Conservation (phyloP, 2,888 invertebrate species). For the Andrena marginata region DNA sequence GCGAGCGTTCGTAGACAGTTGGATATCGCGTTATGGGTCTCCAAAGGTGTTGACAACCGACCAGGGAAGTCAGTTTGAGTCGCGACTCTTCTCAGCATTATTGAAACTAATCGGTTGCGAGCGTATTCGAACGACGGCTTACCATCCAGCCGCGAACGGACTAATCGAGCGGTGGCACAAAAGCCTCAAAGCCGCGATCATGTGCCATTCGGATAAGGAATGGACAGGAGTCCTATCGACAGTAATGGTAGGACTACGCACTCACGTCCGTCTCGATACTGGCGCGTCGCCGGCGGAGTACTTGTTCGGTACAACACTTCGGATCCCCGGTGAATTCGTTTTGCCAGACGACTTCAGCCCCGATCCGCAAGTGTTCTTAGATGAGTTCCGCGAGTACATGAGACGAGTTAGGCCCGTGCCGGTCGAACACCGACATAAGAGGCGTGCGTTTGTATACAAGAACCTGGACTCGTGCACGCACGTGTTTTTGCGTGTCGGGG, state of each 20-base stretch:
- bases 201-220: not conserved
- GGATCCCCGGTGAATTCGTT: too few relatives aligned
- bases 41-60: not conserved
- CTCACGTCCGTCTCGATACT: not conserved
- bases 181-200: not conserved
- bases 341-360: too few relatives aligned
- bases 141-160: not conserved
- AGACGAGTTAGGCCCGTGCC: too few relatives aligned
- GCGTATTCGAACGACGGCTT: not conserved
- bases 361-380: too few relatives aligned
- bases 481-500: too few relatives aligned
- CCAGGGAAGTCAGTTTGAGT: slow-evolving; percentile 3
- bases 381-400: too few relatives aligned
- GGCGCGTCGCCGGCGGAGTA: too few relatives aligned
- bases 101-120: not conserved
- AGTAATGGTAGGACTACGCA: not conserved
- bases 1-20: not conserved
- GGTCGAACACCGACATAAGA: too few relatives aligned
- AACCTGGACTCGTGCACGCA: too few relatives aligned
- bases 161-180: slow-evolving; percentile 13
- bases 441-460: too few relatives aligned
- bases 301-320: too few relatives aligned
- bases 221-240: not conserved
- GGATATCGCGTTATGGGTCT: not conserved
- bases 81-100: not conserved